These are phyloP conservation scores for Drosophila obscura DNA, from an alignment of 1,140 invertebrate genomes.

Conservation along the genomic window DNA sequence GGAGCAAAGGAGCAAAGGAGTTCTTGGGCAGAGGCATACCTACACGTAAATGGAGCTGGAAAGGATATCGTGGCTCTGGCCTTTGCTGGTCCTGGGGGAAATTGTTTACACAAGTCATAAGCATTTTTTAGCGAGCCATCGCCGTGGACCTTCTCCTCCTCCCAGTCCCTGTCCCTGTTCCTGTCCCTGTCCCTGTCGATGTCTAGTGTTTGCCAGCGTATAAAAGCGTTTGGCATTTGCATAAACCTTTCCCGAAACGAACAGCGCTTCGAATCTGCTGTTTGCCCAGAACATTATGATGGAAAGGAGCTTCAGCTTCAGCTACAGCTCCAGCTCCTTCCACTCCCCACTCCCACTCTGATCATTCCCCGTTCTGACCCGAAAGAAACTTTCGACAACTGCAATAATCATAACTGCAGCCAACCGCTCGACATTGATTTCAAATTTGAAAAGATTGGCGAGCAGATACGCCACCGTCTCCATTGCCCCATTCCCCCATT, in stretches of 20 bases:
- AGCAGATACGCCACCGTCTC: slow-evolving; percentile 37
- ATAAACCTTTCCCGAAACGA: slow-evolving; percentile 63
- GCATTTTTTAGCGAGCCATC: slow-evolving; percentile 78
- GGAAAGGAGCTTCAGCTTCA: background rate
- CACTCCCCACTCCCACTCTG: slow-evolving; percentile 4
- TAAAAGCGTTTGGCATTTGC: slow-evolving; percentile 65
- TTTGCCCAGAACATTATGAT: slow-evolving; percentile 53
- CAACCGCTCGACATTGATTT: slow-evolving; percentile 67
- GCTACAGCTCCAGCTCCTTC: background rate
- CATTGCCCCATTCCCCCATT: no score
- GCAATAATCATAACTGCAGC: slow-evolving; percentile 79
- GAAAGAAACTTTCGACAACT: slow-evolving; percentile 66
- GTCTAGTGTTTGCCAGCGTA: slow-evolving; percentile 66
- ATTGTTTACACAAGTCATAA: slow-evolving; percentile 82
- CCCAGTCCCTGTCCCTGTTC: background rate
- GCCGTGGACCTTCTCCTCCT: slow-evolving; percentile 23
- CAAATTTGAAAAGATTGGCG: slow-evolving; percentile 61
- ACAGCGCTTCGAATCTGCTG: slow-evolving; percentile 13
- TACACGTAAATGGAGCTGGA: slow-evolving; percentile 62
- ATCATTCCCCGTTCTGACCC: background rate
- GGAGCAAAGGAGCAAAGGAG: background rate
- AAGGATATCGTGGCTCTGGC: slow-evolving; percentile 28
- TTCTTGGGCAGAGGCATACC: slow-evolving; percentile 51
- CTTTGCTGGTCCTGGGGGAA: slow-evolving; percentile 23
- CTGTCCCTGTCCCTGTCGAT: slow-evolving; percentile 6